These are phyloP conservation scores for Dolichomitus sp. DNA, from an alignment of 2,888 invertebrate genomes.

Conservation along the genomic window DNA sequence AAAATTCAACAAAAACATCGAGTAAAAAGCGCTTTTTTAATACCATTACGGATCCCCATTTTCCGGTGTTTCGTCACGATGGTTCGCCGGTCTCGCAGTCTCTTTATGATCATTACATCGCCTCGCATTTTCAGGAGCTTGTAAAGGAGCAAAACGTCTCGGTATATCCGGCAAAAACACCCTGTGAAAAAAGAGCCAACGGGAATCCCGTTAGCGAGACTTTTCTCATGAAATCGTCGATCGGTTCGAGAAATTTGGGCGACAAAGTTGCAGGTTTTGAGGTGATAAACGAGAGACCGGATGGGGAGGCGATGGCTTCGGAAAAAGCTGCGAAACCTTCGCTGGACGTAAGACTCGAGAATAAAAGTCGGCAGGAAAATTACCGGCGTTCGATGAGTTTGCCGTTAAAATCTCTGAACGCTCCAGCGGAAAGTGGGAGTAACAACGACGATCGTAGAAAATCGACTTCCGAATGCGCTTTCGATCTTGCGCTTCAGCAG, in stretches of 20 bases:
- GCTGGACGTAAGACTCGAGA: conserved; percentile 76
- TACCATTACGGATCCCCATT: conserved; percentile 93
- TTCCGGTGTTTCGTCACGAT: conserved; percentile 92
- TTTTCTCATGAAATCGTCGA: conserved; percentile 8
- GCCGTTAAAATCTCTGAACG: conserved; percentile 90
- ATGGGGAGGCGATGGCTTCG: not conserved
- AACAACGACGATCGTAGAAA: conserved; percentile 82
- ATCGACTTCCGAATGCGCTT: conserved; percentile 77
- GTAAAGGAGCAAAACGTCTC: conserved; percentile 86
- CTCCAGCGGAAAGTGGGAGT: conserved; percentile 82
- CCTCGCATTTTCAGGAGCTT: conserved; percentile 89
- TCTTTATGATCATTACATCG: conserved; percentile 91
- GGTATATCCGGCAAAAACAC: conserved; percentile 79
- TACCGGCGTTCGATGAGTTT: conserved; percentile 89
- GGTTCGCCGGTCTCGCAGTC: conserved; percentile 92
- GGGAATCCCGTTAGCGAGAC: conserved; percentile 35
- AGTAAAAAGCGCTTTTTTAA: conserved; percentile 79
- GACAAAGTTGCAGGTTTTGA: conserved; percentile 44
- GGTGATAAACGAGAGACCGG: conserved; percentile 25
- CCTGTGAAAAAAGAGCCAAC: conserved; percentile 65
- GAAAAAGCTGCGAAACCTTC: conserved; percentile 62
- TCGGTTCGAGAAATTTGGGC: not conserved
- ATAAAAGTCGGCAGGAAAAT: conserved; percentile 81
- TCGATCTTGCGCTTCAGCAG: conserved; percentile 77
- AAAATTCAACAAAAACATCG: conserved; percentile 67